Base-by-base conservation (phyloP, 2,888 invertebrate genomes). In the Microctonus aethiopoides region DNA sequence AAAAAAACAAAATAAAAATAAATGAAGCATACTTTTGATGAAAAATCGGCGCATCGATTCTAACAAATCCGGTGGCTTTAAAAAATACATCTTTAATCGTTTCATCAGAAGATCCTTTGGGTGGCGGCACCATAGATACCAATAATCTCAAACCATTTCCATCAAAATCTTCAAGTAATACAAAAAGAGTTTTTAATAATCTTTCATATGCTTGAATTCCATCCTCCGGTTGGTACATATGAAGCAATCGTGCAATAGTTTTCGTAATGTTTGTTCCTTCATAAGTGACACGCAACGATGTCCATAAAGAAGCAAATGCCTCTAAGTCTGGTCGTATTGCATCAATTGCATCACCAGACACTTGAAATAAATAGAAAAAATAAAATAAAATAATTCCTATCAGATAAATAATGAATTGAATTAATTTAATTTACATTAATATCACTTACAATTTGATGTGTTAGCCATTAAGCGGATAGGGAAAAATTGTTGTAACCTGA, bases 211-310 rank as follows among this genome's bases (percentile, higher is more conserved):
- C 80, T 11, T 71, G 52, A 68, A 84, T 76, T 29, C 83, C 83
- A 64, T 81, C 81, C 41, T 84, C 78, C 1, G 83, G 81, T 61
- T 81, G 80, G 69, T 84, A 84, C 72, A 80, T 79, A 60, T 78
- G 78, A 22, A 83, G 60, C 51, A 83, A 75, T 64, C 77, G 77
- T 11, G 79, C 81, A 10, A 83, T 78, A 6, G 78, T 78, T 67
- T 74, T 79, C 5, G 79, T 76, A 11, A 80, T 76, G 64, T 79
- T 78, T 29, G 77, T 78, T 0, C 77, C 79, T 16, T 79, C 77
- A 32, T 79, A 79, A 75, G 74, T 77, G 11, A 73, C 71, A 32
- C 79, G 74, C 46, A 79, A 69, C 22, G 76, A 73, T 20, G 79
- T 71, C 80, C 81, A 80, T 32, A 81, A 67, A 20, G 77, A 76